A percentile compares a stretch with the other conserved stretches of the same genome.
These are phyloP conservation scores for Amiota communis DNA, from an alignment of 2,888 invertebrate species.

Conservation along the genomic window DNA sequence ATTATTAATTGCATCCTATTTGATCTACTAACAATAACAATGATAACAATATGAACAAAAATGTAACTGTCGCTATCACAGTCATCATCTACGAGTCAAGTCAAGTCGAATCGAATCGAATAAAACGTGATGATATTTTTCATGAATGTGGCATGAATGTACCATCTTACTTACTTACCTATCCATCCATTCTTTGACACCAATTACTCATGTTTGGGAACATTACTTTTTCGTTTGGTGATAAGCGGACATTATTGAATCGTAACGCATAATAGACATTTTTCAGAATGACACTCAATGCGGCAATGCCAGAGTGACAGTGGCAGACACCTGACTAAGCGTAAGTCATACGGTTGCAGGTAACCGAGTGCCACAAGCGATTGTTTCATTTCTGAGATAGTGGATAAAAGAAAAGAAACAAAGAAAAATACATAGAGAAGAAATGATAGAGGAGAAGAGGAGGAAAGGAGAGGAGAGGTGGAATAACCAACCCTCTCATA, in stretches of 20 bases:
- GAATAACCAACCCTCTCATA: constrained; percentile 30
- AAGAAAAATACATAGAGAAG: constrained; percentile 15
- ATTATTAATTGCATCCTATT: not conserved
- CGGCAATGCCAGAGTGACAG: not conserved
- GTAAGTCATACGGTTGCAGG: constrained; percentile 63
- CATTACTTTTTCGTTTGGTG: not conserved
- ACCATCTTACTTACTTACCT: not conserved
- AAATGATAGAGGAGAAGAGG: constrained; percentile 39
- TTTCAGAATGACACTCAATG: constrained; percentile 54
- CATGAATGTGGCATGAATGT: too few species aligned
- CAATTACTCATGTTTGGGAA: constrained; percentile 21
- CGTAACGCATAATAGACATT: constrained; percentile 59
- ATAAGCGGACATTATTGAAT: constrained; percentile 54
- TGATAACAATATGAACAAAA: not conserved
- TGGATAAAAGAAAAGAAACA: too few species aligned
- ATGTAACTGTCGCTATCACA: not conserved
- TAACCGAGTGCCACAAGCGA: constrained; percentile 55
- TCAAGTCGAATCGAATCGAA: not conserved
- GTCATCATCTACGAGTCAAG: not conserved
- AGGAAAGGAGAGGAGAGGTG: too few species aligned
- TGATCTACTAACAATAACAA: not conserved
- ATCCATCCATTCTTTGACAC: not conserved
- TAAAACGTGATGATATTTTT: not conserved
- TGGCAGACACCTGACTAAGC: constrained; percentile 26
- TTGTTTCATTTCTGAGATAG: constrained; percentile 43